Conservation (phyloP, 2,797 vertebrate genomes). For the Todus mexicanus region DNA sequence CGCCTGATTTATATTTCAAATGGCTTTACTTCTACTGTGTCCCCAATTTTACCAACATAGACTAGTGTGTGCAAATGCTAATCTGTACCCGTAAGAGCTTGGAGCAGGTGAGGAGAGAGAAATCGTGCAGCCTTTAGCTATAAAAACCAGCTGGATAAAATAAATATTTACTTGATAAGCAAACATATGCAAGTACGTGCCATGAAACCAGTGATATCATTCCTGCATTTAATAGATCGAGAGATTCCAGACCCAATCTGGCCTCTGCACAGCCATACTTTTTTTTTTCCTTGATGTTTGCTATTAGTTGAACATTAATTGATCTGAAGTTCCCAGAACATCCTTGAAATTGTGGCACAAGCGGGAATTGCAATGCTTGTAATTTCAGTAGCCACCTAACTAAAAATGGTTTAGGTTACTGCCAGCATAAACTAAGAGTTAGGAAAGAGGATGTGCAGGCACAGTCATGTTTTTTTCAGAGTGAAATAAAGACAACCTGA, state of each 20-base stretch:
- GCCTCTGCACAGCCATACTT: background rate
- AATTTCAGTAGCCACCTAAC: background rate
- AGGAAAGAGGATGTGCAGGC: background rate
- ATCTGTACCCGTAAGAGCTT: background rate
- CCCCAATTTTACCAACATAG: background rate
- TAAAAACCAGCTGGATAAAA: background rate
- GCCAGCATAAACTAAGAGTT: background rate
- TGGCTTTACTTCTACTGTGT: background rate
- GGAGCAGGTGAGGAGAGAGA: background rate
- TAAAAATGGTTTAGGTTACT: background rate
- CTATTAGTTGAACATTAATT: conserved; percentile 11
- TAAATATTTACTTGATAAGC: background rate
- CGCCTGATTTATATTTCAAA: background rate
- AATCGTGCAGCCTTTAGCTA: background rate
- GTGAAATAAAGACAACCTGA: background rate
- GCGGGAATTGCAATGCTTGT: background rate
- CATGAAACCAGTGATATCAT: background rate
- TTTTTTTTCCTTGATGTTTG: conserved; percentile 9
- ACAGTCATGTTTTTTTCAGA: background rate
- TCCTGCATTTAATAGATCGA: background rate
- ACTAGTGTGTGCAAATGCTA: background rate
- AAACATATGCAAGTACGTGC: background rate
- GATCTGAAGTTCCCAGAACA: background rate
- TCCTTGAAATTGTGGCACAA: background rate
- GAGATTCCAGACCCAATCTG: background rate